These are phyloP conservation scores for Onthophagus sagittarius DNA, from an alignment of 2,888 invertebrate genomes.

Conservation along the genomic window DNA sequence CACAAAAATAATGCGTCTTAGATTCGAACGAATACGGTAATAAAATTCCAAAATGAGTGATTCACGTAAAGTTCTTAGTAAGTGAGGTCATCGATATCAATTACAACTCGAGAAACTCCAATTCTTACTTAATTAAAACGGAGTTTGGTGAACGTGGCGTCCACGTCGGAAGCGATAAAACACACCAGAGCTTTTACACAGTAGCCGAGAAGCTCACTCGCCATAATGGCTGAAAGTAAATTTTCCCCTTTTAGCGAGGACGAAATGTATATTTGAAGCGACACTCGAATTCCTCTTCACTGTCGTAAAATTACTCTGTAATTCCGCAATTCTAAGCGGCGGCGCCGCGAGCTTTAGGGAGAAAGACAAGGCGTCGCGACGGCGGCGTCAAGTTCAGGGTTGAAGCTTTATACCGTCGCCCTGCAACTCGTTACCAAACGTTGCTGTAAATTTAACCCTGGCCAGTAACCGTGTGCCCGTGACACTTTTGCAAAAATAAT, in stretches of 20 bases:
- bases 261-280: conserved; percentile 13
- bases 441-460: conserved; percentile 9
- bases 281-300: conserved; percentile 23
- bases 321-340: conserved; percentile 30
- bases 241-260: conserved; percentile 3
- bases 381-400: conserved; percentile 14
- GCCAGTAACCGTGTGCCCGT: background rate
- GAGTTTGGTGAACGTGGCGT: background rate
- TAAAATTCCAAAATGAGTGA: background rate
- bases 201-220: background rate
- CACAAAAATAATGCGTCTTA: too few relatives aligned
- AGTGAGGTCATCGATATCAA: background rate
- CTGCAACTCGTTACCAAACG: background rate
- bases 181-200: background rate
- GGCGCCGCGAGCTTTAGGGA: conserved; percentile 8
- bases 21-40: too few relatives aligned
- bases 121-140: background rate
- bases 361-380: conserved; percentile 22
- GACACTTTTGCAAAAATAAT: conserved; percentile 12
- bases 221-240: background rate
- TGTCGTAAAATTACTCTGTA: conserved; percentile 30
- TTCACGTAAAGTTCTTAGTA: background rate
- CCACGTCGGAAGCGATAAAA: background rate
- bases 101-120: background rate
- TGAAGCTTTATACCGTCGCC: background rate